Evolutionary conservation across 64 coral and sea anemone genomes (phyloP), one percentile per base, ranked within the genome.

Genomic region (Montipora efflorescens): DNA sequence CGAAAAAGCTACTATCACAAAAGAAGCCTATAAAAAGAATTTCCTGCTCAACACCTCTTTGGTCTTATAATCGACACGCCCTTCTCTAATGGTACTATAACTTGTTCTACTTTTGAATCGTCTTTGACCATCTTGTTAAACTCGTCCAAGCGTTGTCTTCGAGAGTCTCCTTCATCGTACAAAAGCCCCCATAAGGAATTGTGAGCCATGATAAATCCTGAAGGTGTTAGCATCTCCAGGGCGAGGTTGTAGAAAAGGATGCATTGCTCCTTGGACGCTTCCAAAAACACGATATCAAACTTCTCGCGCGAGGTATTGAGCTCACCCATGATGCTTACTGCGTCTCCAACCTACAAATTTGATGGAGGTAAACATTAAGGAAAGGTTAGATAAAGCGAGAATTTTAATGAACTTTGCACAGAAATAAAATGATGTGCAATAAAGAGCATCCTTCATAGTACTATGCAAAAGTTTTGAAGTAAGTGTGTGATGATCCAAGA

Each of bases 121-220:
- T 94, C 52, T 15, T 94, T 94, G 0, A 90, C 93, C 87, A 84
- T 66, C 44, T 94, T 87, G 71, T 94, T 94, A 47, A 94, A 94
- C n/a, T 94, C 93, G 48, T 94, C 87, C 4, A 94, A 79, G 12
- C 68, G 71, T 20, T 90, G 87, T 11, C 85, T 80, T 75, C 86
- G 68, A 2, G 79, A 81, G 21, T 94, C 92, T 49, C 75, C 75
- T 19, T 76, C 47, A 53, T 94, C 78, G 78, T 90, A 94, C 7
- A 94, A 19, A n/a, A 94, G 72, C 10, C 87, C 87, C 75, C 93
- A 80, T 4, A 89, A 76, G 4, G 86, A 89, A 71, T 94, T 94
- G 57, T 94, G 78, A 14, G 87, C 93, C 14, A 89, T 79, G 47
- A 94, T 94, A 19, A 90, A 89, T 2, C 93, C 93, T 13, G 78